Evolutionary conservation across 2,797 vertebrate species (phyloP), one percentile per base, ranked within the genome.

Genomic region (Taeniopygia guttata): DNA sequence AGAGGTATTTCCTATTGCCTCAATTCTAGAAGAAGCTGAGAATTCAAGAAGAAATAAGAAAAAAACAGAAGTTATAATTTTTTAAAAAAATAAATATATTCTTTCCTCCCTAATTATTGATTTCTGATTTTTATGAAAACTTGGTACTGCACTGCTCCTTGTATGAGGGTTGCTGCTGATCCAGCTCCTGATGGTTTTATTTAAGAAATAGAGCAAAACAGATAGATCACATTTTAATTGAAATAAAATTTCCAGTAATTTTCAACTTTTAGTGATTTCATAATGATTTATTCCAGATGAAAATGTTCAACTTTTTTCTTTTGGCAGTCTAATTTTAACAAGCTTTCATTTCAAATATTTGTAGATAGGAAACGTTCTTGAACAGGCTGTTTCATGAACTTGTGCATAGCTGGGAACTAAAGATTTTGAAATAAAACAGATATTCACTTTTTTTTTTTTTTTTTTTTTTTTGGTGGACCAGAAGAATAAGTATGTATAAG

Each of bases 401-500:
- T 75, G 6, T 20, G 23, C 51, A 11, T 49, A 60, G 2, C 14
- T 80, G 29, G 22, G 68, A 81, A 58, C 3, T 25, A 36, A 7
- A 25, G 5, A 45, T 32, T 20, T 59, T 34, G 60, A 70, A 69
- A 70, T 27, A 60, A 59, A 76, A n/a, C 3, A 51, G 12, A 72
- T 27, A 2, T 40, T 69, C 7, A 43, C 19, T n/a, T n/a, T n/a
- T n/a, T 46, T 23, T 54, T 20, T 45, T 19, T 45, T 45, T 43
- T 10, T 13, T 64, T 52, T 30, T 30, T 62, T 78, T 59, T 58
- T 79, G 30, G 5, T 43, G 54, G 13, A 62, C 18, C 1, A 46
- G 12, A 70, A 74, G 4, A 58, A 26, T 0, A 16, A 25, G 5
- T 7, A 13, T 4, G 9, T 4, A 10, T 14, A 30, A 58, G 5